Percentiles rank a stretch among this genome's conserved stretches.
phyloP scores from a whole-genome alignment of 2,888 invertebrate species.

The Lithophane socia region DNA sequence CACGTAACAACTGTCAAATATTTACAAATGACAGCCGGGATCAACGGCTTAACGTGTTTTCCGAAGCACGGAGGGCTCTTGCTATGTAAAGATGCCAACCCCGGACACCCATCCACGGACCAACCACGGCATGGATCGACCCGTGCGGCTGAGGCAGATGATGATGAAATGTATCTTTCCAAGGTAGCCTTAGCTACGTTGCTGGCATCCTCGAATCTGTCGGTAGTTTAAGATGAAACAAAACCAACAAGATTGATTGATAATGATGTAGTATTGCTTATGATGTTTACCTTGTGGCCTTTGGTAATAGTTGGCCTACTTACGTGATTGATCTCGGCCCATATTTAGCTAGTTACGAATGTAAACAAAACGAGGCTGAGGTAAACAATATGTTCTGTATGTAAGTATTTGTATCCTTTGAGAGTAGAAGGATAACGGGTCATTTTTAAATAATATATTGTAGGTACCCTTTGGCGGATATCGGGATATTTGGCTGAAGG shows the following conservation, averaged over 20 bases:
- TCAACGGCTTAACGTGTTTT: too few species aligned
- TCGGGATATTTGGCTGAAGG: background rate
- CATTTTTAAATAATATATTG: background rate
- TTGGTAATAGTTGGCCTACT: conserved; percentile 28
- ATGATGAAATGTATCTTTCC: background rate
- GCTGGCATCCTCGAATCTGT: background rate
- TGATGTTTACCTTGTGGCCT: conserved; percentile 20
- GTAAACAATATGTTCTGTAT: conserved; percentile 16
- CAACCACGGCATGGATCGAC: too few species aligned
- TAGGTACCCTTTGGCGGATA: background rate
- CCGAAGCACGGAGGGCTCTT: too few species aligned
- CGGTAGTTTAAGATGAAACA: conserved; percentile 6
- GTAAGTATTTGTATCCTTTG: background rate
- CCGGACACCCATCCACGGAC: too few species aligned
- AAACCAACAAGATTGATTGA: conserved; percentile 38
- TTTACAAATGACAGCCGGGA: too few species aligned
- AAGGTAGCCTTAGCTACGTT: background rate
- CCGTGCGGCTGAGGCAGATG: too few species aligned
- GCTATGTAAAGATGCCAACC: too few species aligned
- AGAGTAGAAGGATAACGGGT: background rate
- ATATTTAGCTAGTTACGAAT: conserved; percentile 17
- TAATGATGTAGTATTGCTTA: conserved; percentile 33
- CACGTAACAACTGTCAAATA: too few species aligned
- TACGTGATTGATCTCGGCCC: conserved; percentile 31
- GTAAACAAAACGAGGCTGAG: conserved; percentile 13